A percentile compares a stretch with the other conserved stretches of the same genome.
Evolutionary conservation across 2,888 invertebrate genomes (phyloP).

Genomic region (Tolmerus cingulatus): DNA sequence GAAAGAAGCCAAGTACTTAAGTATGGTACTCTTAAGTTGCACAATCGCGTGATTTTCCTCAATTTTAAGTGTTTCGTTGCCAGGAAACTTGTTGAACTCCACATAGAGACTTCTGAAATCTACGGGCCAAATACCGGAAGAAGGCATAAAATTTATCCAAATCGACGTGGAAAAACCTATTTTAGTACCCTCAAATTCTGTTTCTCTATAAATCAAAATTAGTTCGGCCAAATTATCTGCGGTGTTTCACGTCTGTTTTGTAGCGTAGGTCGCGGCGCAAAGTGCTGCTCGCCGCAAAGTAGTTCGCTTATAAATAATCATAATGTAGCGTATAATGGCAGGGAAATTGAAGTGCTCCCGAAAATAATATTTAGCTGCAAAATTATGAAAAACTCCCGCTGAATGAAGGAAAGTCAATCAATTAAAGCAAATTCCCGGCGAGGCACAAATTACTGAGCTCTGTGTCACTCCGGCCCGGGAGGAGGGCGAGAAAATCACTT

Average conservation of each 20-base stretch:
- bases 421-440: neutral
- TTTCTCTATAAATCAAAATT: neutral
- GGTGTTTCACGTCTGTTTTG: neutral
- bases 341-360: neutral
- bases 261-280: neutral
- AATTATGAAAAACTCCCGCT: neutral
- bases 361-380: slow-evolving; percentile 15
- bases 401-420: neutral
- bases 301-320: slow-evolving; percentile 21
- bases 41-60: neutral
- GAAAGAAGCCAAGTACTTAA: neutral
- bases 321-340: neutral
- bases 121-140: neutral
- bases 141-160: neutral
- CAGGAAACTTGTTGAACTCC: neutral
- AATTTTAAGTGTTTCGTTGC: neutral
- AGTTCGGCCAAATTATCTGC: neutral
- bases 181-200: neutral
- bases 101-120: neutral
- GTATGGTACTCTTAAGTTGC: neutral
- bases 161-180: neutral
- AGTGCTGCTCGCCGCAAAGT: neutral
- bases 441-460: neutral
- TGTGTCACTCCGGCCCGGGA: neutral
- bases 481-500: neutral